phyloP scores from a whole-genome alignment of 2,113 vertebrate species.

The Rhinoptilus africanus region DNA sequence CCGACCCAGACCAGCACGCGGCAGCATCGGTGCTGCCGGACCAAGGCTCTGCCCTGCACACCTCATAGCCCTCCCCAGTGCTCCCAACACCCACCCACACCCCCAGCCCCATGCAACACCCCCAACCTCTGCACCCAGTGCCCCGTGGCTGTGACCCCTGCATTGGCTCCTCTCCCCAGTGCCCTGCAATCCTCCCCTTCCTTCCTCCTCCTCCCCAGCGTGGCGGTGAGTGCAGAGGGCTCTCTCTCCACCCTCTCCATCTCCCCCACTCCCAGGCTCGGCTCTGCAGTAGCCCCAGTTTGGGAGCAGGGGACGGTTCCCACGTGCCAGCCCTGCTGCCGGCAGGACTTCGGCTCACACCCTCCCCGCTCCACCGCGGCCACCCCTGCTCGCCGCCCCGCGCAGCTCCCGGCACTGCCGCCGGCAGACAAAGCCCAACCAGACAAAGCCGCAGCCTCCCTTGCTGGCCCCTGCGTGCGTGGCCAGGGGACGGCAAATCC shows the following conservation, averaged over 20 bases:
- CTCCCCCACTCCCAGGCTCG: neutral
- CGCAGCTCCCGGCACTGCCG: neutral
- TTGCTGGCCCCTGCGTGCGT: neutral
- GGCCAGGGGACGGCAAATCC: neutral
- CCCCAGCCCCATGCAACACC: neutral
- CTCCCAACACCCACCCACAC: neutral
- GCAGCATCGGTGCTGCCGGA: neutral
- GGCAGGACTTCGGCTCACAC: neutral
- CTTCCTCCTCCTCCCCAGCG: neutral
- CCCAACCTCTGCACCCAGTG: neutral
- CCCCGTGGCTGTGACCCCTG: neutral
- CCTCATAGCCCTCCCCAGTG: neutral
- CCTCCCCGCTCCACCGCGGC: neutral
- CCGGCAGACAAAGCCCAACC: constrained; percentile 26
- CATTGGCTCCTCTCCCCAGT: fast-evolving
- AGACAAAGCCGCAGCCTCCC: constrained; percentile 25
- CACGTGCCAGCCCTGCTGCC: neutral
- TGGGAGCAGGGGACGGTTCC: neutral
- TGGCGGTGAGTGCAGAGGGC: fast-evolving
- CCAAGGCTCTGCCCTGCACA: neutral
- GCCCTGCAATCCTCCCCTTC: neutral
- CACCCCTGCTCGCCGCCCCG: neutral
- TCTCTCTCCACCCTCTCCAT: neutral
- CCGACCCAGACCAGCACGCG: fast-evolving
- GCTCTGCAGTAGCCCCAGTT: neutral